These are phyloP conservation scores for Melanotaenia boesemani DNA, from an alignment of 2,797 vertebrate genomes.

Conservation along the genomic window DNA sequence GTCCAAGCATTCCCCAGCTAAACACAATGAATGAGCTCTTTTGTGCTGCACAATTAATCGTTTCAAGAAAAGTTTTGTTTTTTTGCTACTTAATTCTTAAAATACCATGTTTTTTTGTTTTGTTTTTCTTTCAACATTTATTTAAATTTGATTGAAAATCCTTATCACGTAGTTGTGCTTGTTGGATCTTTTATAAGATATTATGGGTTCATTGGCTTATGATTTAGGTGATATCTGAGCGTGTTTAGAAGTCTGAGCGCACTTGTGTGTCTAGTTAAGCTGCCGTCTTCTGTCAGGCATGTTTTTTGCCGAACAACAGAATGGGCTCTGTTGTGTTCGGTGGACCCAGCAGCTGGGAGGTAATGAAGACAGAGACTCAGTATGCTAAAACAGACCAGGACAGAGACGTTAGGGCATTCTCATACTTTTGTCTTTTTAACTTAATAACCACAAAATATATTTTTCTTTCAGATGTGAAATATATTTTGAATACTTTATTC, in stretches of 20 bases:
- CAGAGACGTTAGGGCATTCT: slow-evolving; percentile 83
- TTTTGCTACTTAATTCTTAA: slow-evolving; percentile 77
- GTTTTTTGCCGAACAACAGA: slow-evolving; percentile 94
- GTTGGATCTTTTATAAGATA: slow-evolving; percentile 25
- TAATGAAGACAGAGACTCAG: slow-evolving; percentile 90
- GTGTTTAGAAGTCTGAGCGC: slow-evolving; percentile 89
- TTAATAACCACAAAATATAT: neutral
- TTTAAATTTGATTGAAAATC: neutral
- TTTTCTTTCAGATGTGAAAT: slow-evolving; percentile 13
- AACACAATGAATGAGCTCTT: slow-evolving; percentile 96
- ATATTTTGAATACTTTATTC: neutral
- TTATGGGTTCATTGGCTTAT: slow-evolving; percentile 81
- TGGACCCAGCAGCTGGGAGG: slow-evolving; percentile 91
- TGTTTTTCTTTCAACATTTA: neutral
- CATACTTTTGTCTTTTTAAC: slow-evolving; percentile 17
- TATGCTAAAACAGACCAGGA: slow-evolving; percentile 82
- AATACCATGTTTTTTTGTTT: neutral
- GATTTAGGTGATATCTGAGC: slow-evolving; percentile 91
- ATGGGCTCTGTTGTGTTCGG: slow-evolving; percentile 90
- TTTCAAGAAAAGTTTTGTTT: slow-evolving; percentile 86
- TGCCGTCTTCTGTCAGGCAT: slow-evolving; percentile 85
- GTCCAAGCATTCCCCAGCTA: slow-evolving; percentile 90
- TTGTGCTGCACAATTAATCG: slow-evolving; percentile 86
- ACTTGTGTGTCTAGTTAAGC: slow-evolving; percentile 93
- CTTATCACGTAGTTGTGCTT: neutral